Evolutionary conservation across 2,888 invertebrate genomes (phyloP).

Genomic region (Caenorhabditis angaria): DNA sequence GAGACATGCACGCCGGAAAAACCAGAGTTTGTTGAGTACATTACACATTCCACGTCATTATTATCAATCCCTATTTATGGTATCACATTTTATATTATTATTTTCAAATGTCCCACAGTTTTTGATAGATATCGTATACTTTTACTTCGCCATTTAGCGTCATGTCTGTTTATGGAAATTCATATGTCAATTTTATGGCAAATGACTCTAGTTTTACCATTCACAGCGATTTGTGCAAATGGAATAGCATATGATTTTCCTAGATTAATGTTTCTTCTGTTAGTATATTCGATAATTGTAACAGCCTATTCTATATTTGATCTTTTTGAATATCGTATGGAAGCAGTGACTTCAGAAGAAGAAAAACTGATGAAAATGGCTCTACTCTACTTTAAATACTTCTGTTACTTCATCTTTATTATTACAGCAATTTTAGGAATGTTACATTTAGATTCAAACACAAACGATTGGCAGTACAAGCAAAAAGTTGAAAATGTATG

Average conservation of each 20-base stretch:
- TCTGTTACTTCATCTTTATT: not conserved
- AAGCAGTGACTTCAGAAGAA: slow-evolving; percentile 2
- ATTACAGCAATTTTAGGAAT: not conserved
- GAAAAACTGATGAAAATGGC: not conserved
- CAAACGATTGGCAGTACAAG: not conserved
- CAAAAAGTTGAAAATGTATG: not conserved
- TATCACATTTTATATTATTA: slow-evolving; percentile 2
- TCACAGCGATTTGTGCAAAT: not conserved
- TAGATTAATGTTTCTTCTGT: not conserved
- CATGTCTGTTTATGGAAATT: not conserved
- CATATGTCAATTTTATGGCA: not conserved
- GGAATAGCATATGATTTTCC: not conserved
- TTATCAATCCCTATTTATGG: not conserved
- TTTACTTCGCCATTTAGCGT: not conserved
- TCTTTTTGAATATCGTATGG: not conserved
- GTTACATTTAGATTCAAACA: not conserved
- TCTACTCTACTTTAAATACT: not conserved
- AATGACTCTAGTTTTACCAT: not conserved
- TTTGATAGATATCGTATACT: not conserved
- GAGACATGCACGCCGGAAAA: not conserved
- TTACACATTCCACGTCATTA: not conserved
- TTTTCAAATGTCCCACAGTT: not conserved
- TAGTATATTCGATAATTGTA: not conserved
- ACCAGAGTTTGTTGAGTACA: not conserved
- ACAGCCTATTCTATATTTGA: not conserved